These are phyloP conservation scores for Perognathus longimembris DNA, from an alignment of 2,113 vertebrate species.

Conservation along the genomic window DNA sequence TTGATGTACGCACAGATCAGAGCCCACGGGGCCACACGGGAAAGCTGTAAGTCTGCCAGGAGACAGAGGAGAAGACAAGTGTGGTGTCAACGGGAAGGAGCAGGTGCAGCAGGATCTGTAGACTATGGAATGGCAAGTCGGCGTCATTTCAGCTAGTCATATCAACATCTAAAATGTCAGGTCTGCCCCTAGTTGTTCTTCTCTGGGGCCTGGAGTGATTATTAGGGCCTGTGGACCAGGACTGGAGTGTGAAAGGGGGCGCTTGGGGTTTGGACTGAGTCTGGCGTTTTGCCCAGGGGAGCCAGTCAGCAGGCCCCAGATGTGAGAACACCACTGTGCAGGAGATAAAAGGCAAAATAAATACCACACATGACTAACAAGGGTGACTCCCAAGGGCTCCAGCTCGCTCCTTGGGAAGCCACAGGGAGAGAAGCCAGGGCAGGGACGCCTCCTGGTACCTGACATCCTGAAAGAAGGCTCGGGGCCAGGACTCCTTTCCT, in stretches of 20 bases:
- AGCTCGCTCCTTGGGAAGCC: background rate
- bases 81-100: background rate
- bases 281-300: background rate
- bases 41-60: too few relatives aligned
- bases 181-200: background rate
- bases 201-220: background rate
- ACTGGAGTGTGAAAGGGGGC: background rate
- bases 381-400: background rate
- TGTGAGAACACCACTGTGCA: background rate
- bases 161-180: background rate
- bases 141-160: background rate
- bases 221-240: too few relatives aligned
- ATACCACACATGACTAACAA: background rate
- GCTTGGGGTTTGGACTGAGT: too few relatives aligned
- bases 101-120: background rate
- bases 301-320: background rate
- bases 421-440: background rate
- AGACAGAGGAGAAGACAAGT: background rate
- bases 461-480: background rate
- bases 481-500: background rate
- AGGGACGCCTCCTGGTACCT: too few relatives aligned
- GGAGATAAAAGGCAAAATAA: background rate
- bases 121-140: background rate
- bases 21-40: background rate
- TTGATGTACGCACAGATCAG: background rate